A percentile compares a stretch with the other conserved stretches of the same genome.
Conservation (phyloP, 2,113 vertebrate species). For the Columba livia region DNA sequence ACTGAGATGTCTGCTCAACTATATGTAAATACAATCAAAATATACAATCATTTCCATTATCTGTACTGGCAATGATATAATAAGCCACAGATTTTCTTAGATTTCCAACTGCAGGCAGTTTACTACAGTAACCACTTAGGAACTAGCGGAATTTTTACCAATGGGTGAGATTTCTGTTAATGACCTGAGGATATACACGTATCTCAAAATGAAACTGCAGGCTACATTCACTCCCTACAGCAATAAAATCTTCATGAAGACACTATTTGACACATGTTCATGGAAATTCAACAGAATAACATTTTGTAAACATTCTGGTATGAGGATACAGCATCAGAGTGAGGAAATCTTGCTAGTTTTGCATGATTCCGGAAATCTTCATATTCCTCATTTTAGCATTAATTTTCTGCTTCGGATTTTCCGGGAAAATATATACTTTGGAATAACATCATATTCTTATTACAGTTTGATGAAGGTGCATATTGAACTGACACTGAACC, state of each 20-base stretch:
- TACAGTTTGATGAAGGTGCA: not conserved
- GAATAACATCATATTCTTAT: not conserved
- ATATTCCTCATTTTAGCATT: not conserved
- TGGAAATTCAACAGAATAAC: slow-evolving; percentile 1
- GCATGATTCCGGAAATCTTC: not conserved
- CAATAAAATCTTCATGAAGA: not conserved
- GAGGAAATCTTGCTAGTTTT: not conserved
- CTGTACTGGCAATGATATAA: not conserved
- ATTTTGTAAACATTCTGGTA: not conserved
- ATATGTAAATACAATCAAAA: not conserved
- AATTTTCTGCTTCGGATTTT: not conserved
- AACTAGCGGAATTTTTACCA: not conserved
- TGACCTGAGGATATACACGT: not conserved
- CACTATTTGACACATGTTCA: not conserved
- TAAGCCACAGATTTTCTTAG: not conserved
- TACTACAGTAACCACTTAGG: not conserved
- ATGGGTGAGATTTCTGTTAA: not conserved
- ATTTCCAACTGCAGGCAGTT: not conserved
- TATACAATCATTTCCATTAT: not conserved
- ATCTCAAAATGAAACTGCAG: not conserved
- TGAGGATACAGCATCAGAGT: not conserved
- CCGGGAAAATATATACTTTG: not conserved
- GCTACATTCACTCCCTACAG: not conserved
- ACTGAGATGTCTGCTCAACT: not conserved
- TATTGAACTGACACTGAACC: not conserved